These are phyloP conservation scores for Liparis tanakae DNA, from an alignment of 2,797 vertebrate genomes.

Conservation along the genomic window DNA sequence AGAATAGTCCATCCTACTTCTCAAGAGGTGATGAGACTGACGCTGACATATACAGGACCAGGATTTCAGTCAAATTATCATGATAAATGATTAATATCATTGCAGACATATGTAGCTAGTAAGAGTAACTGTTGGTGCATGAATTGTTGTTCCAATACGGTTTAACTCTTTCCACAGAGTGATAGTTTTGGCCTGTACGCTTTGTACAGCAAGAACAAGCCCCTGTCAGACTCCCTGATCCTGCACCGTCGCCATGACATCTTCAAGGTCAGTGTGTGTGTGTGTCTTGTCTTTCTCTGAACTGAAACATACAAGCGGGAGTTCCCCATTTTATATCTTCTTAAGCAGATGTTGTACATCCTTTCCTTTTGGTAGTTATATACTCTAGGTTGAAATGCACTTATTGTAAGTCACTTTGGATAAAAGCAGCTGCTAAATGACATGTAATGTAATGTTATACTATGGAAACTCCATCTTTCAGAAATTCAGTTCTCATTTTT, in stretches of 20 bases:
- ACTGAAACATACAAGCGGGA: background rate
- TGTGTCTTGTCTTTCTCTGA: background rate
- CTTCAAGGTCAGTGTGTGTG: constrained; percentile 80
- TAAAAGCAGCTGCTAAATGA: no score
- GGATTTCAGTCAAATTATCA: background rate
- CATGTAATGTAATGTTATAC: no score
- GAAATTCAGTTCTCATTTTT: background rate
- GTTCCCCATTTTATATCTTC: background rate
- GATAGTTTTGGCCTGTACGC: constrained; percentile 86
- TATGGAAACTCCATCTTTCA: background rate
- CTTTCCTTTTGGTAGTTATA: background rate
- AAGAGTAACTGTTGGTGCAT: background rate
- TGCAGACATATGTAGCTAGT: background rate
- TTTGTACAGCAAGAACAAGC: constrained; percentile 89
- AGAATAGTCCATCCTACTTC: background rate
- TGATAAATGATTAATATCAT: background rate
- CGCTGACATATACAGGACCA: background rate
- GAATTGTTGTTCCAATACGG: background rate
- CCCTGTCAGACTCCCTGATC: constrained; percentile 84
- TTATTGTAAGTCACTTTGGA: no score
- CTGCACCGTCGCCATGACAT: constrained; percentile 82
- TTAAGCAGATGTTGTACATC: background rate
- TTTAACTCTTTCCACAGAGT: constrained; percentile 66
- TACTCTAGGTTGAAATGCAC: no score
- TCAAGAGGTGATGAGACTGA: background rate